Percentiles rank a stretch among this genome's conserved stretches.
phyloP scores from a whole-genome alignment of 2,888 invertebrate species.

The Odontocolon sp. region DNA sequence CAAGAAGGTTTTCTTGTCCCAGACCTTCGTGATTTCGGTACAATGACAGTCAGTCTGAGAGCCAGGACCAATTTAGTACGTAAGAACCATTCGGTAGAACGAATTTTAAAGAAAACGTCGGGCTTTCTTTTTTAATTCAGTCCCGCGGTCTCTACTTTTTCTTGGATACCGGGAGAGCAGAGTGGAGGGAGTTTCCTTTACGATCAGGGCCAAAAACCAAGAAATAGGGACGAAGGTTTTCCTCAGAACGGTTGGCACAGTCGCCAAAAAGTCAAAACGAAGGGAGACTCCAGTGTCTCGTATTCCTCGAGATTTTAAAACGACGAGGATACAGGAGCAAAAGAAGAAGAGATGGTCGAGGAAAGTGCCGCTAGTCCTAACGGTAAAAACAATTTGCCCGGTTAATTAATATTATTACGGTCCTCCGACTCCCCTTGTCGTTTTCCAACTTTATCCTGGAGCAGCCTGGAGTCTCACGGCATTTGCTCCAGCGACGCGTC shows the following conservation, averaged over 20 bases:
- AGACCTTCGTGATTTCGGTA: too few species aligned
- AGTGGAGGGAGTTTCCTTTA: too few species aligned
- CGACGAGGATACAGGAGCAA: neutral
- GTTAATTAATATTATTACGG: constrained; percentile 33
- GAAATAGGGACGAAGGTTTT: constrained; percentile 12
- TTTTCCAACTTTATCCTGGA: constrained; percentile 21
- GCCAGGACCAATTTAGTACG: too few species aligned
- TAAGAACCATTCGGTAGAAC: neutral
- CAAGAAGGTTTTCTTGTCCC: too few species aligned
- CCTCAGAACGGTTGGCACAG: constrained; percentile 31
- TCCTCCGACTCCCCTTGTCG: neutral
- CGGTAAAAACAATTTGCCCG: constrained; percentile 28
- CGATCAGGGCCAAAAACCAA: neutral
- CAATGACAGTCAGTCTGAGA: too few species aligned
- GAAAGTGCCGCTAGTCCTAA: neutral
- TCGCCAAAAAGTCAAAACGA: constrained; percentile 41
- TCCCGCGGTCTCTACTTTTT: neutral
- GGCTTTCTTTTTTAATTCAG: neutral
- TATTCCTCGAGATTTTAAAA: constrained; percentile 11
- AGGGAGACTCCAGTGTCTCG: constrained; percentile 3
- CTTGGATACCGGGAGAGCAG: too few species aligned
- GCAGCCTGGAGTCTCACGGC: neutral
- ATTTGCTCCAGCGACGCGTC: neutral
- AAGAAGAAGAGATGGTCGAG: neutral
- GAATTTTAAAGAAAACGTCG: constrained; percentile 31